Percentiles rank a stretch among this genome's conserved stretches.
phyloP scores from a whole-genome alignment of 2,113 vertebrate genomes.

The Neolamprologus kungweensis region DNA sequence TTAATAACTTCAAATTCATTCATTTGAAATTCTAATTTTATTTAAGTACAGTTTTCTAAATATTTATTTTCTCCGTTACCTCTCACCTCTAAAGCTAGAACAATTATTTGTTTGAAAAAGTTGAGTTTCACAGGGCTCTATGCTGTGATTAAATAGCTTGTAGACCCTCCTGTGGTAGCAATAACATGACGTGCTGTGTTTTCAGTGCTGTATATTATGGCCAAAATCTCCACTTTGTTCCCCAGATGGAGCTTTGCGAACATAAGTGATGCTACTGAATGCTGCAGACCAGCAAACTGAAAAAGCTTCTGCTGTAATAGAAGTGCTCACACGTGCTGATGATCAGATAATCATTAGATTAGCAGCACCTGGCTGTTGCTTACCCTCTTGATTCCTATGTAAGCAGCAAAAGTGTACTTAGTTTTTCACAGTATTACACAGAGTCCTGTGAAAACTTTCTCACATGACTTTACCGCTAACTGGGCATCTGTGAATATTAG shows the following conservation, averaged over 20 bases:
- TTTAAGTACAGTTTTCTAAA: background rate
- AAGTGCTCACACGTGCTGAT: background rate
- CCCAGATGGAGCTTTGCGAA: background rate
- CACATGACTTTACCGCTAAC: constrained; percentile 1
- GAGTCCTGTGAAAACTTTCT: background rate
- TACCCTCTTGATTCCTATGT: background rate
- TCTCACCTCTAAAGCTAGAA: background rate
- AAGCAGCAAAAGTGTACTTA: background rate
- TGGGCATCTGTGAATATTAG: constrained; percentile 53
- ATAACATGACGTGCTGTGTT: background rate
- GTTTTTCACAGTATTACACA: background rate
- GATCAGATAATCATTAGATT: background rate
- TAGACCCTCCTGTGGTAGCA: background rate
- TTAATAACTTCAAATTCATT: background rate
- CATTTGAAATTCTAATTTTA: background rate
- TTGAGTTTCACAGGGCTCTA: background rate
- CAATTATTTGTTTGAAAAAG: background rate
- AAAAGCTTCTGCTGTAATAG: background rate
- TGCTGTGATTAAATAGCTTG: background rate
- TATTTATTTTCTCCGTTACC: background rate
- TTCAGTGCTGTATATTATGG: background rate
- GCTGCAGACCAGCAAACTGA: background rate
- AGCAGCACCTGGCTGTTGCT: background rate
- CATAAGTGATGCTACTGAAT: background rate
- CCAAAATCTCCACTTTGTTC: background rate